phyloP scores from a whole-genome alignment of 2,797 vertebrate species.

The Telmatherina bonti region DNA sequence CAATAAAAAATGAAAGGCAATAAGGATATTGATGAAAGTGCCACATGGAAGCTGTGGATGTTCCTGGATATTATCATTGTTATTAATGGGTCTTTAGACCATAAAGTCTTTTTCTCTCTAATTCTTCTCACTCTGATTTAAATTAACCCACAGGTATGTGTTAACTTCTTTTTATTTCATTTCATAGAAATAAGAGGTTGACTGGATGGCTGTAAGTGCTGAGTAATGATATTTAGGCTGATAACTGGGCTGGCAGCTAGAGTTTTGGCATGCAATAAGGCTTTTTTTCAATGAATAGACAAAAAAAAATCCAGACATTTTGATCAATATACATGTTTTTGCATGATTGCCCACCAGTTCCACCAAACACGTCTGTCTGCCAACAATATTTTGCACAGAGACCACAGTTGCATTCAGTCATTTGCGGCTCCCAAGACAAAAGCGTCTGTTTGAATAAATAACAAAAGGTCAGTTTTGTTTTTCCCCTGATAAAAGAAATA shows the following conservation, averaged over 20 bases:
- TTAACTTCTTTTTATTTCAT: constrained; percentile 32
- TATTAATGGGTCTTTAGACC: constrained; percentile 80
- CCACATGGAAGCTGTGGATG: constrained; percentile 75
- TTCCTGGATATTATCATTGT: constrained; percentile 79
- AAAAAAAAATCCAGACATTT: neutral
- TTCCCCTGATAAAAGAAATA: neutral
- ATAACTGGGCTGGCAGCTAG: constrained; percentile 67
- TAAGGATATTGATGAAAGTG: constrained; percentile 77
- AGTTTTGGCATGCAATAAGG: neutral
- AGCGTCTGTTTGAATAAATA: neutral
- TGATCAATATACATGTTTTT: neutral
- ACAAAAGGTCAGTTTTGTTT: neutral
- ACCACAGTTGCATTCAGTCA: neutral
- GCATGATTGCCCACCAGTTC: neutral
- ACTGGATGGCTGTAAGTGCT: constrained; percentile 69
- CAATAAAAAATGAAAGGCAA: constrained; percentile 73
- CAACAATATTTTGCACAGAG: neutral
- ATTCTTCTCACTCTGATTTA: constrained; percentile 64
- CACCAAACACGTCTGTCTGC: neutral
- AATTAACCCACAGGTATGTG: constrained; percentile 80
- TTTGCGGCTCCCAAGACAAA: neutral
- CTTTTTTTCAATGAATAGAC: neutral
- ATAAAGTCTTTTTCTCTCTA: constrained; percentile 78
- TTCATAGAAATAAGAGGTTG: constrained; percentile 66
- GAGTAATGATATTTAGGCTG: constrained; percentile 76